Base-by-base conservation (phyloP, 2,888 invertebrate species). In the Orthosia incerta region DNA sequence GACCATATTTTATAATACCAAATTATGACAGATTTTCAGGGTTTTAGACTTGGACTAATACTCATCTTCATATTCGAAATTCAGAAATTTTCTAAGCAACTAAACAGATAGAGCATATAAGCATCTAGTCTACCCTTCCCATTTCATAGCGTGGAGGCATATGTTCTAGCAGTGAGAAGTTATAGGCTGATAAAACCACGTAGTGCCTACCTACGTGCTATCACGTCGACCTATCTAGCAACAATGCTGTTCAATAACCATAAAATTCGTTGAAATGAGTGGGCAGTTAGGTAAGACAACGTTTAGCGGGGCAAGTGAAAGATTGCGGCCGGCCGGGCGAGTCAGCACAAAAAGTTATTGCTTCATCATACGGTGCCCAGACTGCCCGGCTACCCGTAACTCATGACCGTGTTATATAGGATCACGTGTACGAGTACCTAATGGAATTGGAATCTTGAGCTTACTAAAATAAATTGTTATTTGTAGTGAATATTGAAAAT, bases 291-390 rank as follows among this genome's bases (percentile, higher is more conserved):
- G 81, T 64, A 62, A 69, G 74, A 62, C 67, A 62, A 26, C 74
- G 77, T 73, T 84, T 74, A 82, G 69, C 71, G 71, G 79, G 76
- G 78, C 73, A 76, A 78, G 74, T 77, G 74, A 71, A 76, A 72
- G 83, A 84, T 86, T 82, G 79, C 75, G 67, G 59, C 13, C 51
- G 73, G 59, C 26, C 48, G 61, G 75, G 12, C 62, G 76, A 77
- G 79, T 88, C 90, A 88, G 88, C 89, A 88, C 70, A 88, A 87
- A 89, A 84, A 80, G 69, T 86, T 83, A 89, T 86, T 82, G 83
- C 83, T 83, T 79, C 73, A 78, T 79, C 79, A 86, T 86, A 79
- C 74, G 68, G 67, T 64, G 74, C 74, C 57, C 68, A 50, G 68
- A n/a, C 63, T 59, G 71, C 74, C 53, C 69, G 48, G 71, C 16